These are phyloP conservation scores for Aramus guarauna DNA, from an alignment of 2,113 vertebrate genomes.

Conservation along the genomic window DNA sequence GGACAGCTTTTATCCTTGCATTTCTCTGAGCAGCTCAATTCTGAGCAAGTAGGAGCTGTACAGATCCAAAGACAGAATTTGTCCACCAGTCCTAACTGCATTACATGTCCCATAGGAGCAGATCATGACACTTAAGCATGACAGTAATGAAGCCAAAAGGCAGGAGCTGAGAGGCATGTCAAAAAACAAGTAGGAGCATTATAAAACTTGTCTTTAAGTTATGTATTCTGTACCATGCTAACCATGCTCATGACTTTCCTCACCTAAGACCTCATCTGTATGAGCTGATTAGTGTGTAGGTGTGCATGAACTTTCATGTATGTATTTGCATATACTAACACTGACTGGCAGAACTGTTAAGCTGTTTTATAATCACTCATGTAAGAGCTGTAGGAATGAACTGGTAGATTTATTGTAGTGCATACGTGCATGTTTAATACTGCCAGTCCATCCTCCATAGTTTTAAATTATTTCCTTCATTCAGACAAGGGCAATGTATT, in stretches of 20 bases:
- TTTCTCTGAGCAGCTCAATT: background rate
- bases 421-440: background rate
- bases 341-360: background rate
- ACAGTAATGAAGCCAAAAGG: background rate
- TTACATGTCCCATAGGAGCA: background rate
- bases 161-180: background rate
- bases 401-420: background rate
- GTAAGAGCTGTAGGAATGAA: background rate
- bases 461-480: background rate
- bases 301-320: background rate
- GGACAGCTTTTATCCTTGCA: background rate
- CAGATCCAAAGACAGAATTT: background rate
- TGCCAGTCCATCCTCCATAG: background rate
- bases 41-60: background rate
- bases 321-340: background rate
- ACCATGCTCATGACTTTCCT: background rate
- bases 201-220: background rate
- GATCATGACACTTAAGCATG: fast-evolving
- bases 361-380: background rate
- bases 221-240: background rate
- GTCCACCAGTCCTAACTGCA: too few relatives aligned
- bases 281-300: background rate
- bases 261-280: background rate
- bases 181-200: background rate
- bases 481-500: background rate